A percentile compares a stretch with the other conserved stretches of the same genome.
Evolutionary conservation across 2,797 vertebrate genomes (phyloP).

Genomic region (Apodemus agrarius): DNA sequence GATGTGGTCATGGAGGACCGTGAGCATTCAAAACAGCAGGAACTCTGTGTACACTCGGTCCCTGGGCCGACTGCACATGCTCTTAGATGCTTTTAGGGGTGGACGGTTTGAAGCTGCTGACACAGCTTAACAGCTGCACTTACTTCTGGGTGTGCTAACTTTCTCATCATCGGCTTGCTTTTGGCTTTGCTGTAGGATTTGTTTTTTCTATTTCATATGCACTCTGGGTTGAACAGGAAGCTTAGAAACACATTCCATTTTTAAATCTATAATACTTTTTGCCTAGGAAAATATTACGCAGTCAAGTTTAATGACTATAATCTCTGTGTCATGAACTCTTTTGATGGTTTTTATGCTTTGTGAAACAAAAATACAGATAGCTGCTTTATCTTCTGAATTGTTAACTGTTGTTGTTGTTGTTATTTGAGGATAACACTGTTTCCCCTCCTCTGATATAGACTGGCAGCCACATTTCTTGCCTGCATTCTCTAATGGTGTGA

Average conservation of each 20-base stretch:
- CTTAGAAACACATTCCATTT: background rate
- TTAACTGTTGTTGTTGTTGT: background rate
- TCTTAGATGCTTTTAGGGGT: background rate
- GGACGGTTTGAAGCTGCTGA: background rate
- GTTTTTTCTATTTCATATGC: background rate
- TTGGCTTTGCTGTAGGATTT: background rate
- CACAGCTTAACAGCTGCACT: background rate
- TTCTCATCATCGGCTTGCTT: background rate
- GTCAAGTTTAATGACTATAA: background rate
- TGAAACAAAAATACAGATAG: conserved; percentile 4
- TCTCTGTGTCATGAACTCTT: background rate
- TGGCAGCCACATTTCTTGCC: background rate
- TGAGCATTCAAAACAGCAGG: background rate
- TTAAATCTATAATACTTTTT: background rate
- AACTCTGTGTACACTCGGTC: background rate
- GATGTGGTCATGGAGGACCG: background rate
- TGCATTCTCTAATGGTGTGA: conserved; percentile 4
- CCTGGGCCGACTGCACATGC: background rate
- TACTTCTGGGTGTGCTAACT: background rate
- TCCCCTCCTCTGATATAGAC: background rate
- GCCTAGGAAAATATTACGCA: background rate
- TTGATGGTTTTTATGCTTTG: background rate
- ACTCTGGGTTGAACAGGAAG: background rate
- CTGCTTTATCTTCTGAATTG: background rate
- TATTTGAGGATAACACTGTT: background rate